Conservation (phyloP, 2,797 vertebrate species). For the Halcyon chelicuti region DNA sequence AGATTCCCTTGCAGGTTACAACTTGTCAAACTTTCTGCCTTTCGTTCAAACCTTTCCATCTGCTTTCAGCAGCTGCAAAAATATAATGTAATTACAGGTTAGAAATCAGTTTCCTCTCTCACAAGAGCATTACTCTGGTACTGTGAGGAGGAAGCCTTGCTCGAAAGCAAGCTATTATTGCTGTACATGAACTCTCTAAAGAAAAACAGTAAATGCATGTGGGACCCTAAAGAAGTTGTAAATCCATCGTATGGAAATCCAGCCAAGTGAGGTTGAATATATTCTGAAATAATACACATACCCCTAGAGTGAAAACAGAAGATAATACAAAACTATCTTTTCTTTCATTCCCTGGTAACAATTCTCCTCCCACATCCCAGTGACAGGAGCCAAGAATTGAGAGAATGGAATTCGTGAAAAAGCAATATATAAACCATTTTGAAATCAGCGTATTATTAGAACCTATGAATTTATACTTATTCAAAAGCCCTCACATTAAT, state of each 20-base stretch:
- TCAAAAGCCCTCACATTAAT: background rate
- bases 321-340: background rate
- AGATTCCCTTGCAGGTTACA: conserved; percentile 32
- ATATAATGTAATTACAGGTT: background rate
- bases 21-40: background rate
- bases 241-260: background rate
- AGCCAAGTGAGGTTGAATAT: background rate
- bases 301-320: background rate
- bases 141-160: background rate
- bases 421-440: background rate
- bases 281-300: background rate
- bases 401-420: conserved; percentile 25
- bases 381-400: background rate
- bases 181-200: background rate
- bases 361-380: background rate
- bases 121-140: background rate
- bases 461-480: background rate
- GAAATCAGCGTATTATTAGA: background rate
- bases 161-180: background rate
- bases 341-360: background rate
- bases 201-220: background rate
- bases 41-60: background rate
- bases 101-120: conserved; percentile 5
- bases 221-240: background rate
- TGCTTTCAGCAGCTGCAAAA: conserved; percentile 44